Evolutionary conservation across 2,797 vertebrate genomes (phyloP), one percentile per base, ranked within the genome.

Genomic region (Bradypodion pumilum): DNA sequence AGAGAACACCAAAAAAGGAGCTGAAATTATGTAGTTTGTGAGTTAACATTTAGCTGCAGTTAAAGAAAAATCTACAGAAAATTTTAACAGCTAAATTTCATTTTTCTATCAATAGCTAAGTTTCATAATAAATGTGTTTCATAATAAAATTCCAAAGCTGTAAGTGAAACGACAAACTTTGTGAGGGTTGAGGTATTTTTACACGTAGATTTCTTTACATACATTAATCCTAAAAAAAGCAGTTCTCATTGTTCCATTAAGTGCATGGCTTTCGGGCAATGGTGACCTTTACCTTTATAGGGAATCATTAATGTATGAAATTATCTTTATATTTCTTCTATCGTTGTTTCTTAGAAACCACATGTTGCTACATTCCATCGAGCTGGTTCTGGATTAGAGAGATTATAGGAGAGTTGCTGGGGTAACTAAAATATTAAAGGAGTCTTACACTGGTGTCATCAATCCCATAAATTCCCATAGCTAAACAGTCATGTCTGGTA

Each of bases 1-100:
- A 63, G 60, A 49, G 91, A 92, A 93, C 81, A 91, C 91, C 92
- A 86, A 93, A 95, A 93, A 91, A 94, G 84, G 91, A 93, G 70
- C 44, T 80, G 68, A 81, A 89, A 52, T 59, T 0, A 68, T 49
- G 79, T 56, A 32, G 75, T 87, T 87, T 52, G 1, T 77, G 82
- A 86, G 52, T 75, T 76, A 37, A 86, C 42, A 60, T 84, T 85
- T 91, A 90, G 86, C 78, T 88, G 37, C 60, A 86, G 9, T 44
- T 77, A 81, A 40, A 86, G 83, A 88, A 87, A 60, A 88, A 25
- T 85, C 35, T 46, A 19, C 32, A 76, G 2, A 66, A 76, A 76
- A 86, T 92, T 40, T n/a, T n/a, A n/a, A n/a, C n/a, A n/a, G n/a
- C n/a, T n/a, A n/a, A n/a, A n/a, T n/a, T n/a, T n/a, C n/a, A 62